These are phyloP conservation scores for Zoroaster sp. DNA, from an alignment of 53 echinoderm and acorn worm genomes.

Conservation along the genomic window DNA sequence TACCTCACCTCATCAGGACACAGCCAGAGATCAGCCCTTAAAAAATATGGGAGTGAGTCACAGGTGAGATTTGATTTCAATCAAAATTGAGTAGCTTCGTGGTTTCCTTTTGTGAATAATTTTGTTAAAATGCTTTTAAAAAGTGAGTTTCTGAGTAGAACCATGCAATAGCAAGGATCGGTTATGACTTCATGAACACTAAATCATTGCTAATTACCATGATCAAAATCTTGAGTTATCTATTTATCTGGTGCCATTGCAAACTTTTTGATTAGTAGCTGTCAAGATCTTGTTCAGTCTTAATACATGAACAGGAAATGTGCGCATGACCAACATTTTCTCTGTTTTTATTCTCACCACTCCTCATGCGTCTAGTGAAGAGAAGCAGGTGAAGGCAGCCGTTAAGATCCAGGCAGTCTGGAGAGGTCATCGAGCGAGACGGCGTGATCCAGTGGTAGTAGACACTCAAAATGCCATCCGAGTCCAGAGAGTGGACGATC, in stretches of 20 bases:
- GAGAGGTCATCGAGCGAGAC: slow-evolving; percentile 78
- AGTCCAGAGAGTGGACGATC: slow-evolving; percentile 87
- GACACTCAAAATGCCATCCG: slow-evolving; percentile 76
- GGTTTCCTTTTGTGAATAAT: no score
- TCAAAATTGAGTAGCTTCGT: no score
- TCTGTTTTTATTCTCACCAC: not conserved
- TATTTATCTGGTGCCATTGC: no score
- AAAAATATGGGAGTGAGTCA: not conserved
- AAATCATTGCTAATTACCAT: no score
- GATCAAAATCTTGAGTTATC: no score
- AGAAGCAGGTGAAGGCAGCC: slow-evolving; percentile 58
- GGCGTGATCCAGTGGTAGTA: slow-evolving; percentile 62
- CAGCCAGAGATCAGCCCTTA: not conserved
- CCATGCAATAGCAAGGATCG: no score
- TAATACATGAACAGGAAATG: not conserved
- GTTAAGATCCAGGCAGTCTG: slow-evolving; percentile 82
- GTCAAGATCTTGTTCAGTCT: no score
- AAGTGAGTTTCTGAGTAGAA: no score
- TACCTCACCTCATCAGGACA: not conserved
- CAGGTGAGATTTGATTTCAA: not conserved
- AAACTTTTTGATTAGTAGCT: no score
- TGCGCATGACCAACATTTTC: not conserved
- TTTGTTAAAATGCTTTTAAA: no score
- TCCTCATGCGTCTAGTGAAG: not conserved
- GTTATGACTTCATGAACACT: no score